Evolutionary conservation across 2,797 vertebrate species (phyloP).

Genomic region (Phoeniculus purpureus): DNA sequence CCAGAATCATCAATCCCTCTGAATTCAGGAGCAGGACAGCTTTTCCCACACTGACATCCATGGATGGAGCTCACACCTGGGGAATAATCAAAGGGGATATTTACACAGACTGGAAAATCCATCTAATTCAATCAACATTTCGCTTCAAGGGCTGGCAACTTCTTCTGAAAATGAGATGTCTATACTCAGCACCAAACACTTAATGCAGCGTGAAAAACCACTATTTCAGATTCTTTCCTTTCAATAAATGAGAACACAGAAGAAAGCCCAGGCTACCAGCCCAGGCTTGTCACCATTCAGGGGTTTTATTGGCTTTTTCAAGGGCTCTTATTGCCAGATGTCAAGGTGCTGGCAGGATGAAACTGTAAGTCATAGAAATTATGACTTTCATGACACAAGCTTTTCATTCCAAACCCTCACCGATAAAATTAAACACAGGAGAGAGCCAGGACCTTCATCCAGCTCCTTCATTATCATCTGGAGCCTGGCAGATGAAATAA

Average conservation of each 20-base stretch:
- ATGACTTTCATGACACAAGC: neutral
- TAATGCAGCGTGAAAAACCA: neutral
- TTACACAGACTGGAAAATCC: neutral
- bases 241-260: slow-evolving; percentile 40
- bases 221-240: slow-evolving; percentile 1
- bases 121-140: neutral
- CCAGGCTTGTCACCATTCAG: slow-evolving; percentile 16
- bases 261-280: slow-evolving; percentile 19
- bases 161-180: neutral
- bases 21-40: neutral
- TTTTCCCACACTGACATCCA: slow-evolving; percentile 36
- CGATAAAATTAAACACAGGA: slow-evolving; percentile 9
- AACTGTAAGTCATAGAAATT: slow-evolving; percentile 58
- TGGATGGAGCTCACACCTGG: neutral
- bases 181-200: neutral
- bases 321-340: neutral
- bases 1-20: neutral
- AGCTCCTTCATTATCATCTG: slow-evolving; percentile 32
- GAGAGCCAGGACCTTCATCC: slow-evolving; percentile 34
- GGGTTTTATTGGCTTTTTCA: slow-evolving; percentile 50
- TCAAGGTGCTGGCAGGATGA: slow-evolving; percentile 31
- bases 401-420: slow-evolving; percentile 9
- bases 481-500: slow-evolving; percentile 1
- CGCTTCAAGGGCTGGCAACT: neutral
- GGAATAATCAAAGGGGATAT: neutral